Evolutionary conservation across 1,140 invertebrate species (phyloP), one percentile per base, ranked within the genome.

Genomic region (Drosophila hydei): DNA sequence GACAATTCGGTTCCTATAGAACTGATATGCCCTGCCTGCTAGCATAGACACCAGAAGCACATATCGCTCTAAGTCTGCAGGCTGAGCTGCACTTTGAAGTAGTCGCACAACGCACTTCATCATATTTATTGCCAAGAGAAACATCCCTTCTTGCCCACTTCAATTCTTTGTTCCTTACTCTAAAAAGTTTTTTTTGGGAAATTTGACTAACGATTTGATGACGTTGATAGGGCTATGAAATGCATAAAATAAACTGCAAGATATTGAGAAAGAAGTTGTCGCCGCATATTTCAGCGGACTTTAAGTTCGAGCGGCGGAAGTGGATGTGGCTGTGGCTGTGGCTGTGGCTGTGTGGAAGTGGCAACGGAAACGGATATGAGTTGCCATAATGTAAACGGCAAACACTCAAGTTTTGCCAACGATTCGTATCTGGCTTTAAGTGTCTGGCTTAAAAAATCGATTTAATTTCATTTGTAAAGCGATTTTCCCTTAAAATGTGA

Each of bases 401-500:
- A 60, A 62, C 42, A 43, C 64, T 72, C 62, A 70, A 80, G 67
- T 62, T 52, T 69, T 73, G 59, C 55, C 78, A 68, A 54, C 7
- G 18, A 72, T 74, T 58, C 62, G 25, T 27, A 19, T 38, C 14
- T 38, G 52, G 47, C 67, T 77, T 79, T 70, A 63, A 85, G 69
- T 51, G 42, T 62, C 56, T 55, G 23, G 38, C 58, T 50, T 51
- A 60, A 60, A 72, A 88, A 87, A 87, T 87, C 83, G 77, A 87
- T 87, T 88, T 81, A 81, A 87, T 81, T 87, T 87, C 58, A 87
- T 87, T 87, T 81, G 74, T 54, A 72, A 87, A 81, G 63, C 81
- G 81, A 87, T 81, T 87, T 84, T 87, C 81, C 81, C 81, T 87
- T 78, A 87, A 81, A 87, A 87, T 87, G 75, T 87, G 81, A 87